A percentile compares a stretch with the other conserved stretches of the same genome.
phyloP scores from a whole-genome alignment of 2,888 invertebrate genomes.

The Fragum sueziense region DNA sequence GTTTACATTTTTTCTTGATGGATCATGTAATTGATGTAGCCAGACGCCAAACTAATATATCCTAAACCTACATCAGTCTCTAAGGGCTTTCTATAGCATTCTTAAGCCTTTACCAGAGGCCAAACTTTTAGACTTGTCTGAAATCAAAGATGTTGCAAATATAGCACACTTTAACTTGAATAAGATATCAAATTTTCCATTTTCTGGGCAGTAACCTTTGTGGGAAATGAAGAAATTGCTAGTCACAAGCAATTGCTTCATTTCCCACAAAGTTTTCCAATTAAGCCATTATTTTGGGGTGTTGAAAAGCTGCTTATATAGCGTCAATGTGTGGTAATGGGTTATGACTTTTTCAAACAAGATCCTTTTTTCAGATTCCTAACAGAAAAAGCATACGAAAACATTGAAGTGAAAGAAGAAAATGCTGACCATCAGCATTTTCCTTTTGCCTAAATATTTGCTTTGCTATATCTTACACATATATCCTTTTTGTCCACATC shows the following conservation, averaged over 20 bases:
- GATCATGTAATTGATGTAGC: conserved; percentile 10
- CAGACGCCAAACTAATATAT: neutral
- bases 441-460: no score
- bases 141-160: neutral
- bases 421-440: no score
- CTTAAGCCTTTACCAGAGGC: neutral
- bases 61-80: no score
- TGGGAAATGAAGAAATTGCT: conserved; percentile 3
- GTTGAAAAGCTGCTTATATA: neutral
- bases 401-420: no score
- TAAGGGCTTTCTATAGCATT: neutral
- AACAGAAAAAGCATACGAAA: no score
- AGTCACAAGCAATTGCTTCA: neutral
- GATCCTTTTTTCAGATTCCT: no score
- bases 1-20: conserved; percentile 13
- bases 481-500: no score
- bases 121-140: neutral
- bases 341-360: no score
- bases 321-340: neutral
- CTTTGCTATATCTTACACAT: no score
- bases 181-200: neutral
- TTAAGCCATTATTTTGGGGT: neutral
- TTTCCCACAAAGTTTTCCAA: neutral
- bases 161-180: neutral
- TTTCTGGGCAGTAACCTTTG: neutral